Evolutionary conservation across 2,797 vertebrate species (phyloP).

Genomic region (Eulemur mongoz): DNA sequence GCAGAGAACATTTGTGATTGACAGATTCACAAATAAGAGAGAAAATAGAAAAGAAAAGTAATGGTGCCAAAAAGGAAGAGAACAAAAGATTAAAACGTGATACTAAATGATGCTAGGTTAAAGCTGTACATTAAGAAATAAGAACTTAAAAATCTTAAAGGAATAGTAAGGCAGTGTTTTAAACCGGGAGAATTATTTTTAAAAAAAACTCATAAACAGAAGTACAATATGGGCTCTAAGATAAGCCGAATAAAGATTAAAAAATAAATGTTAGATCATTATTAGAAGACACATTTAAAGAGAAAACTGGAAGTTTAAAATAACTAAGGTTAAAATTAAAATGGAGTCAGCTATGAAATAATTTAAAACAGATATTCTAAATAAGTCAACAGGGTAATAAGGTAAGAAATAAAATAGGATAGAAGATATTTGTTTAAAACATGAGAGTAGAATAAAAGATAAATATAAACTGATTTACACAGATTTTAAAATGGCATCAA

Average conservation of each 20-base stretch:
- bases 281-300: neutral
- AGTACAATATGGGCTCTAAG: neutral
- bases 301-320: neutral
- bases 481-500: neutral
- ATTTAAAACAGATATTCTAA: constrained; percentile 52
- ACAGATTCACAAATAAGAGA: neutral
- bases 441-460: neutral
- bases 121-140: constrained; percentile 21
- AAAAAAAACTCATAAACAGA: neutral
- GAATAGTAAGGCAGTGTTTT: neutral
- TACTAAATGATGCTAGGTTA: neutral
- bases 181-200: neutral
- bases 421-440: neutral
- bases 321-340: constrained; percentile 29
- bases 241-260: neutral
- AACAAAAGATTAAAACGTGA: neutral
- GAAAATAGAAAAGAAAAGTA: neutral
- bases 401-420: constrained; percentile 1
- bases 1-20: neutral
- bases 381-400: neutral
- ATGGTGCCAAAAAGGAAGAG: neutral
- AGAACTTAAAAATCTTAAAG: neutral
- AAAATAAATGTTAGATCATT: neutral
- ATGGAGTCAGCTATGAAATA: constrained; percentile 27
- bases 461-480: neutral